Evolutionary conservation across 2,888 invertebrate species (phyloP).

Genomic region (Eupithecia subumbrata): DNA sequence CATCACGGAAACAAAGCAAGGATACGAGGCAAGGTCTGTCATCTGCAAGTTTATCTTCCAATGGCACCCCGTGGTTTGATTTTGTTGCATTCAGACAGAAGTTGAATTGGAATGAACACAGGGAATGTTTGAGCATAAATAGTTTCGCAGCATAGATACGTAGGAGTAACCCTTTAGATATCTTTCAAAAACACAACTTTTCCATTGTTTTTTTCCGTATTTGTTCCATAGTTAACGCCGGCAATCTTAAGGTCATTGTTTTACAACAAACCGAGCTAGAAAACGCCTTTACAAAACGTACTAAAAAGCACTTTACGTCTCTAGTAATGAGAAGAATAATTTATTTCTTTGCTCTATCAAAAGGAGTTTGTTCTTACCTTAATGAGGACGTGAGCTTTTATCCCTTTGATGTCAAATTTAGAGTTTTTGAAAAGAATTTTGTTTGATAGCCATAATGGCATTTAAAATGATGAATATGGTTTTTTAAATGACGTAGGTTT

Average conservation of each 20-base stretch:
- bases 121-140: too few species aligned
- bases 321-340: constrained; percentile 7
- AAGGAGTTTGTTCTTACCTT: constrained; percentile 36
- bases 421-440: constrained; percentile 30
- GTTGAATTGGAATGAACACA: too few species aligned
- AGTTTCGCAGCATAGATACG: too few species aligned
- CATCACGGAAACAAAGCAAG: too few species aligned
- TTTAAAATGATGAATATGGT: constrained; percentile 21
- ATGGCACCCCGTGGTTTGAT: too few species aligned
- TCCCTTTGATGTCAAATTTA: constrained; percentile 36
- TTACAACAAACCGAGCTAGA: background rate
- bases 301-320: background rate
- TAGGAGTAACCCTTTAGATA: too few species aligned
- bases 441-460: constrained; percentile 29
- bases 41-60: too few species aligned
- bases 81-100: too few species aligned
- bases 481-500: constrained; percentile 6
- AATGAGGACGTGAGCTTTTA: constrained; percentile 39
- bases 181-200: background rate
- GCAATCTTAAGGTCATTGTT: background rate
- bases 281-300: background rate
- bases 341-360: constrained; percentile 16
- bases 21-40: too few species aligned
- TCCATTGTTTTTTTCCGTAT: background rate
- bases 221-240: background rate